Evolutionary conservation across 2,888 invertebrate genomes (phyloP).

Genomic region (Eilema depressum): DNA sequence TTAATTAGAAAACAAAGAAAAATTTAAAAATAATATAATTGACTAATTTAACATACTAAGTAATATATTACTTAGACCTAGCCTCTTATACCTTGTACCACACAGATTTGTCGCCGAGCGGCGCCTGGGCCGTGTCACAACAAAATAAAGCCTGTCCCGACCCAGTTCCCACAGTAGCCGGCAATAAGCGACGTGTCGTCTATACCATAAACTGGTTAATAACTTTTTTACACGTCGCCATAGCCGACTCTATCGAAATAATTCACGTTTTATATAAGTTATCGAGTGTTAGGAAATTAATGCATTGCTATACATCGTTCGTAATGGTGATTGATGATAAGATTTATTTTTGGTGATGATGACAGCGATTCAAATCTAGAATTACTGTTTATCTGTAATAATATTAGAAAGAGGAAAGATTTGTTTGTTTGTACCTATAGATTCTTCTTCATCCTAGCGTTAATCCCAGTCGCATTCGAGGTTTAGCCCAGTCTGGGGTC

Average conservation of each 20-base stretch:
- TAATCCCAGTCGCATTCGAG: too few relatives aligned
- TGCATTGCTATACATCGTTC: constrained; percentile 35
- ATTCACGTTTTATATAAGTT: constrained; percentile 54
- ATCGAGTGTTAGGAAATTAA: constrained; percentile 46
- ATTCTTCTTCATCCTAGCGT: too few relatives aligned
- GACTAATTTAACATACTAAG: too few relatives aligned
- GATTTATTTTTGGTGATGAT: constrained; percentile 14
- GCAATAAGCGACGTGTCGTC: constrained; percentile 55
- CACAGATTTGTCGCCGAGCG: constrained; percentile 56
- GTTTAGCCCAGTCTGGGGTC: too few relatives aligned
- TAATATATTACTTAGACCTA: background rate
- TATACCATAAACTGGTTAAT: constrained; percentile 59
- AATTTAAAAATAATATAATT: too few relatives aligned
- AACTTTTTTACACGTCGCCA: constrained; percentile 40
- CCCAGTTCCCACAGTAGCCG: constrained; percentile 82
- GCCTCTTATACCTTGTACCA: constrained; percentile 55
- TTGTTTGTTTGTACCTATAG: too few relatives aligned
- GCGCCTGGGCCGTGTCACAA: constrained; percentile 79
- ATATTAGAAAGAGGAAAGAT: background rate
- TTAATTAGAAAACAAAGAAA: too few relatives aligned
- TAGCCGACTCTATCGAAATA: constrained; percentile 50
- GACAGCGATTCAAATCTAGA: constrained; percentile 9
- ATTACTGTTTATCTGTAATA: background rate
- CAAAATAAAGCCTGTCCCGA: constrained; percentile 69
- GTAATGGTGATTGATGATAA: constrained; percentile 45